phyloP scores from a whole-genome alignment of 2,888 invertebrate species.

The Heteromyza rotundicornis region DNA sequence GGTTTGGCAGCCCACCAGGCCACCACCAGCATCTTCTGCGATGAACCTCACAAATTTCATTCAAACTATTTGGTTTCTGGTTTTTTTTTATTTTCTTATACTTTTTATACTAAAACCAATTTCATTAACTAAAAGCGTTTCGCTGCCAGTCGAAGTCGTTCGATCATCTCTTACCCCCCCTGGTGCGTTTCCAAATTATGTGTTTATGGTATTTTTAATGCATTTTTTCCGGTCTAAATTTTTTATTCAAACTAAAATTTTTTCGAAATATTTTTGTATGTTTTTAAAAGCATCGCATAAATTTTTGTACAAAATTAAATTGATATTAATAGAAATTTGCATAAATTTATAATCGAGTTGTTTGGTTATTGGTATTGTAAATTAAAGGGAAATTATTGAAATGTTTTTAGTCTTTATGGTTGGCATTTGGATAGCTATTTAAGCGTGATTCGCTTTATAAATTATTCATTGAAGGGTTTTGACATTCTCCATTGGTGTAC shows the following conservation, averaged over 20 bases:
- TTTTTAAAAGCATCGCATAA: neutral
- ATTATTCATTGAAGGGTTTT: too few species aligned
- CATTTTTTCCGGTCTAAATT: neutral
- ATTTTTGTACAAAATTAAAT: neutral
- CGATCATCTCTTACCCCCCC: neutral
- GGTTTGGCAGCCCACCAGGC: too few species aligned
- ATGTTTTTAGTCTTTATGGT: too few species aligned
- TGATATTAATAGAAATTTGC: conserved; percentile 3
- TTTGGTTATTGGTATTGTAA: too few species aligned
- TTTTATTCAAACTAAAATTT: neutral
- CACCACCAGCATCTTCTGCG: too few species aligned
- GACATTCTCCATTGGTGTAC: too few species aligned
- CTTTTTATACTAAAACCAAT: neutral
- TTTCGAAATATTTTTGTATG: neutral
- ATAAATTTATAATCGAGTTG: conserved; percentile 12
- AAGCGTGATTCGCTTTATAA: too few species aligned
- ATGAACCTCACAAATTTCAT: neutral
- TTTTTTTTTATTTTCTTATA: neutral
- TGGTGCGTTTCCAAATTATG: conserved; percentile 3
- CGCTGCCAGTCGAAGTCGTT: too few species aligned
- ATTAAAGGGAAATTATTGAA: too few species aligned
- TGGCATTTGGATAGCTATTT: too few species aligned
- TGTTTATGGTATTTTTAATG: conserved; percentile 1
- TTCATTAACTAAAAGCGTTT: too few species aligned
- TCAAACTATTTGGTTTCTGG: neutral